Base-by-base conservation (phyloP, 2,888 invertebrate genomes). In the Camponotus fellah region DNA sequence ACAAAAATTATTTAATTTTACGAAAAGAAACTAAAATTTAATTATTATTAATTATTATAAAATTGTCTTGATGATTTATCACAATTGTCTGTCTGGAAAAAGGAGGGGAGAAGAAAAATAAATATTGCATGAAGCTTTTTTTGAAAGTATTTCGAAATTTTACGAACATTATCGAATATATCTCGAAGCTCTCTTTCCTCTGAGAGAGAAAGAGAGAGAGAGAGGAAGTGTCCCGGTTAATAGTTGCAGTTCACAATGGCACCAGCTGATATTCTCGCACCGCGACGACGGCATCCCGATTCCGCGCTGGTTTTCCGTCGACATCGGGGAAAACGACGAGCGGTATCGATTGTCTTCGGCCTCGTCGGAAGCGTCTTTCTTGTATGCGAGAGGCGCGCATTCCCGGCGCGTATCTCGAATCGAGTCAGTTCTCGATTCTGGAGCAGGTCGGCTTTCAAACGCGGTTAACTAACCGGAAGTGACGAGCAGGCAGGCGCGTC, bases 401-500 rank as follows among this genome's bases (percentile, higher is more conserved):
- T 89, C 90, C 74, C 66, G 46, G 21, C 86, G 85, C 86, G 89
- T 89, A 88, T 90, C 89, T 89, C 85, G 85, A 87, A 86, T 86
- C 84, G 86, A 77, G 68, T 53, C 53, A 8, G n/a, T 80, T 80
- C 77, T 82, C 85, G 88, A 89, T 85, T 87, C 87, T 86, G 82
- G 68, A 83, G 85, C 14, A 65, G 76, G 85, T 14, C 84, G 84
- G 81, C 88, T 89, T 90, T 89, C 91, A 87, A 92, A 91, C 87
- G 89, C 90, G 90, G 92, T 92, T 93, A 93, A 93, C 93, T 92
- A 93, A 93, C 92, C 92, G 91, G 92, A 93, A 93, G 90, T 91
- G 92, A 93, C 90, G 91, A 90, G 87, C 87, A 89, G 91, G 90
- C 92, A 91, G 92, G 86, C 90, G 86, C 86, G 85, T 56, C 90